Evolutionary conservation across 2,888 invertebrate genomes (phyloP), one percentile per base, ranked within the genome.

Genomic region (Oeneis ivallda): DNA sequence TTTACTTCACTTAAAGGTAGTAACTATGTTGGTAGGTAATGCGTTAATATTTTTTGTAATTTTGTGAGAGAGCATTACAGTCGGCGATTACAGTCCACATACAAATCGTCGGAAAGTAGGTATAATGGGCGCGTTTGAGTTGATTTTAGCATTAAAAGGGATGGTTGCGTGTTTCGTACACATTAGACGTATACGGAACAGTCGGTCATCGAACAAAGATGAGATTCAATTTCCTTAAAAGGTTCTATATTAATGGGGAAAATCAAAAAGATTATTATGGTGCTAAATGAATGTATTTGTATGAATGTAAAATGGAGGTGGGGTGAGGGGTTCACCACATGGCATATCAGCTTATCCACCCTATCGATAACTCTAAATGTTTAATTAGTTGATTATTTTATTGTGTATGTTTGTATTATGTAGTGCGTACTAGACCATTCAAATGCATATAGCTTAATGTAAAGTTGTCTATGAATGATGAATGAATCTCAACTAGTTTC

Each of bases 151-250:
- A 11, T 13, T 56, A 56, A 56, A 53, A 56, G 56, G 10, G 39
- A 13, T 13, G 13, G 19, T 56, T 13, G 56, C 56, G 39, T 56
- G 56, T 41, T 56, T 19, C 39, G 7, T 6, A 13, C 19, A 19
- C 19, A 56, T 56, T 56, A 13, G 37, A 17, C 13, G 41, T 26
- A 17, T 17, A 10, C 56, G 8, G 41, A 56, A 41, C 49, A 6
- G 17, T 54, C 15, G 8, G 37, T 41, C 56, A 17, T 54, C 19
- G 13, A 41, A 41, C 19, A 19, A 17, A 8, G 17, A 39, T 41
- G 56, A 19, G 56, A 56, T 56, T 39, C 19, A 56, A 41, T 56
- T 56, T 56, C 10, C 19, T 41, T 56, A 19, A 56, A 56, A 56
- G 56, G 56, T 17, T 56, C 41, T 49, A 26, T 19, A 49, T 11